A percentile compares a stretch with the other conserved stretches of the same genome.
phyloP scores from a whole-genome alignment of 1,140 invertebrate genomes.

The Anastrepha ludens region DNA sequence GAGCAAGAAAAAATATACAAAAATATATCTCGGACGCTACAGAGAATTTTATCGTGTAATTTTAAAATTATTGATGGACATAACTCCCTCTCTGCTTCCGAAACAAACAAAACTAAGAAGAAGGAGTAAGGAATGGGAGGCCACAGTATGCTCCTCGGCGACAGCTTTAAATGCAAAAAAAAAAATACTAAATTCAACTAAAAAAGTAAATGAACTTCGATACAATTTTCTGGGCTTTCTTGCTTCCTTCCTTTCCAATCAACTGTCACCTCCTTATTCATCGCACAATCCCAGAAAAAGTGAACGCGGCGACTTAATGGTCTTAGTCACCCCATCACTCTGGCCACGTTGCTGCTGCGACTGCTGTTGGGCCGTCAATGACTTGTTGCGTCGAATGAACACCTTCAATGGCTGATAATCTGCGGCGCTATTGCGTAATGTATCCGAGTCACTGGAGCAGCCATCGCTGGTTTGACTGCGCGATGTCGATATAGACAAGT shows the following conservation, averaged over 20 bases:
- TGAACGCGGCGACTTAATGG: constrained; percentile 61
- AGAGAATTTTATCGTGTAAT: constrained; percentile 52
- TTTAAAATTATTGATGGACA: constrained; percentile 19
- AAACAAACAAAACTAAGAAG: constrained; percentile 34
- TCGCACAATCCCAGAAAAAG: constrained; percentile 60
- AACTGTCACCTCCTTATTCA: neutral
- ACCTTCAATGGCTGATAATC: constrained; percentile 62
- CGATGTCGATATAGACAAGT: constrained; percentile 56
- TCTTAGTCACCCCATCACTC: constrained; percentile 39
- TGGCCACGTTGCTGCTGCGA: neutral
- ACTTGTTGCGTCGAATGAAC: constrained; percentile 61
- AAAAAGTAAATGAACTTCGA: constrained; percentile 27
- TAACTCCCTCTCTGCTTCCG: constrained; percentile 11
- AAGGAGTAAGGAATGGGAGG: constrained; percentile 1
- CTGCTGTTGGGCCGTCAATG: constrained; percentile 35
- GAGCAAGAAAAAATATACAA: constrained; percentile 46
- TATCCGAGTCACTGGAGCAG: constrained; percentile 57
- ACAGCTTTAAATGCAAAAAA: constrained; percentile 45
- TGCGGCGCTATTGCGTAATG: constrained; percentile 49
- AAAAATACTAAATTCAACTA: constrained; percentile 41
- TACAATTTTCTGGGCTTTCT: constrained; percentile 40
- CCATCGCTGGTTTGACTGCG: constrained; percentile 55
- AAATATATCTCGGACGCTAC: constrained; percentile 41
- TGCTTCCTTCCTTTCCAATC: constrained; percentile 17
- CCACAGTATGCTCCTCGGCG: neutral